These are phyloP conservation scores for Trematomus loennbergii DNA, from an alignment of 2,113 vertebrate species.

Conservation along the genomic window DNA sequence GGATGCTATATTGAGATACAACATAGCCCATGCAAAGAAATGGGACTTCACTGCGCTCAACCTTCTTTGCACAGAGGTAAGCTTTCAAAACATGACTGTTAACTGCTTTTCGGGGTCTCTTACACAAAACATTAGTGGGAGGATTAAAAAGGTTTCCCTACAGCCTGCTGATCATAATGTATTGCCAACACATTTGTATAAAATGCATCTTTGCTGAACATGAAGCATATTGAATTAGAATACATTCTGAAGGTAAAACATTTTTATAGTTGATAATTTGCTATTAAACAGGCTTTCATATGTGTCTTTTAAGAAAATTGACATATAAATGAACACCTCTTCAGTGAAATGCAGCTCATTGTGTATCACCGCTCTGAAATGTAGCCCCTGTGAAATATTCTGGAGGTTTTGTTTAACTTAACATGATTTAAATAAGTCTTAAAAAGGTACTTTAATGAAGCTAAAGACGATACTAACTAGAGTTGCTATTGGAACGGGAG, in stretches of 20 bases:
- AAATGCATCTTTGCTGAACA: background rate
- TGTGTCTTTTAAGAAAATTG: background rate
- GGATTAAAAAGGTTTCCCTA: background rate
- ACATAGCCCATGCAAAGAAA: conserved; percentile 91
- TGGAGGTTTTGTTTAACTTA: conserved; percentile 3
- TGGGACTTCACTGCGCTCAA: conserved; percentile 97
- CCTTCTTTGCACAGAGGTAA: conserved; percentile 92
- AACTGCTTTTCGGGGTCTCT: background rate
- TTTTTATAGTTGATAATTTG: background rate
- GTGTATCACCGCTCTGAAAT: background rate
- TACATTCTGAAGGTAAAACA: background rate
- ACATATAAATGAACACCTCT: background rate
- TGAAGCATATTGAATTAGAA: background rate
- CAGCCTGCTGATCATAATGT: background rate
- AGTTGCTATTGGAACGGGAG: conserved; percentile 29
- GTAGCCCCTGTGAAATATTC: background rate
- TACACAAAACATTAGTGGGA: background rate
- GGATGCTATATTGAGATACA: conserved; percentile 96
- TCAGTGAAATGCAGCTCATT: conserved; percentile 5
- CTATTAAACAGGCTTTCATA: background rate
- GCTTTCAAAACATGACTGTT: conserved; percentile 52
- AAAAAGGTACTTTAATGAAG: conserved; percentile 16
- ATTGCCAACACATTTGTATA: background rate
- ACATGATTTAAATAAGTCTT: conserved; percentile 4
- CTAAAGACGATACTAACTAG: background rate